These are phyloP conservation scores for Spongilla lacustris DNA, from an alignment of 37 sponge, comb jelly and placozoan species.

Conservation along the genomic window DNA sequence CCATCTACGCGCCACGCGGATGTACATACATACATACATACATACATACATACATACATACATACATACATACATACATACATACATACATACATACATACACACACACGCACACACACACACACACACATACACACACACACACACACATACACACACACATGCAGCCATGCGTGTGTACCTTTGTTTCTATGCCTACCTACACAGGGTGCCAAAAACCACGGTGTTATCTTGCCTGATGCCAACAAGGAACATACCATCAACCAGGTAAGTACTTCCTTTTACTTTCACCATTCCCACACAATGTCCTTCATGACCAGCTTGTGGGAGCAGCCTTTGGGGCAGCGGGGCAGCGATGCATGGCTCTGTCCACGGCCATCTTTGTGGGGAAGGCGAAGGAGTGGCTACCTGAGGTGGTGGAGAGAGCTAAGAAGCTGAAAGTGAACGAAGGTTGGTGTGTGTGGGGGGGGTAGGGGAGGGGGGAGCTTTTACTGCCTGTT, in stretches of 20 bases:
- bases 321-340: constrained; percentile 98
- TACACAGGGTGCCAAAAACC: constrained; percentile 95
- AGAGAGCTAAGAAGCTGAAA: constrained; percentile 84
- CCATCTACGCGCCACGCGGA: too few species aligned
- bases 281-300: neutral
- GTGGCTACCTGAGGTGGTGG: constrained; percentile 96
- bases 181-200: neutral
- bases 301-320: constrained; percentile 11
- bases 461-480: neutral
- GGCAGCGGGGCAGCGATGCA: constrained; percentile 98
- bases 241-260: constrained; percentile 99
- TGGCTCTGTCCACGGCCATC: constrained; percentile 95
- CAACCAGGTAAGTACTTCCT: constrained; percentile 70
- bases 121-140: constrained; percentile 24
- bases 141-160: neutral
- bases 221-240: constrained; percentile 96
- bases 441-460: constrained; percentile 58
- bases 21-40: too few species aligned
- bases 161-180: neutral
- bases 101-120: neutral
- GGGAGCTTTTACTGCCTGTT: neutral
- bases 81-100: neutral
- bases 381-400: constrained; percentile 95
- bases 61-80: too few species aligned
- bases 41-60: too few species aligned